These are phyloP conservation scores for Piliocolobus tephrosceles DNA, from an alignment of 2,113 vertebrate genomes.

Conservation along the genomic window DNA sequence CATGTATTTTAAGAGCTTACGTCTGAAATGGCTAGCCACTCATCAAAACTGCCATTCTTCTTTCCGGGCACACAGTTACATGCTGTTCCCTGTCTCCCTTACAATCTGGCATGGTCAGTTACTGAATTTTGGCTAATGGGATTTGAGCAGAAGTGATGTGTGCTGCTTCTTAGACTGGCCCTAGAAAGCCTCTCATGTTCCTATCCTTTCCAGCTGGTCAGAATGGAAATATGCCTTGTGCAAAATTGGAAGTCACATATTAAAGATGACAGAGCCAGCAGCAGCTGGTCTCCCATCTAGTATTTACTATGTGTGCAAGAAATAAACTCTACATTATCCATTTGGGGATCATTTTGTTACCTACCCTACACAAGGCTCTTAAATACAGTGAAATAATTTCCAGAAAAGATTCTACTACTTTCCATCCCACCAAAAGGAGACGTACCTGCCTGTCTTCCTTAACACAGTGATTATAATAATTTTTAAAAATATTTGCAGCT, in stretches of 20 bases:
- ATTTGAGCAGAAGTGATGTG: neutral
- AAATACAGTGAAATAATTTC: slow-evolving; percentile 3
- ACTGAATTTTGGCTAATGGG: neutral
- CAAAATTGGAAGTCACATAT: neutral
- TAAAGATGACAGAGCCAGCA: neutral
- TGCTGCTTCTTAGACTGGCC: neutral
- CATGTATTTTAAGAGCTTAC: neutral
- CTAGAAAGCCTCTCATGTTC: neutral
- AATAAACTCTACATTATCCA: neutral
- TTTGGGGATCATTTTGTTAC: neutral
- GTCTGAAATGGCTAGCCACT: neutral
- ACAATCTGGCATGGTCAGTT: neutral
- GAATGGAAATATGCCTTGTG: neutral
- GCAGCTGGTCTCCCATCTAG: neutral
- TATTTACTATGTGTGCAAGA: neutral
- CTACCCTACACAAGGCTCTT: neutral
- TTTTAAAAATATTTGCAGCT: neutral
- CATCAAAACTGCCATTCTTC: neutral
- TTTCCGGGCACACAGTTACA: neutral
- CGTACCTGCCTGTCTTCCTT: neutral
- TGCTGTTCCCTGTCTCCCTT: neutral
- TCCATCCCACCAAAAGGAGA: neutral
- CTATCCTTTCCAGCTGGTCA: neutral
- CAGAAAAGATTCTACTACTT: neutral
- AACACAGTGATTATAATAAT: neutral